Percentiles rank a stretch among this genome's conserved stretches.
phyloP scores from a whole-genome alignment of 2,888 invertebrate genomes.

The Mythimna impura region DNA sequence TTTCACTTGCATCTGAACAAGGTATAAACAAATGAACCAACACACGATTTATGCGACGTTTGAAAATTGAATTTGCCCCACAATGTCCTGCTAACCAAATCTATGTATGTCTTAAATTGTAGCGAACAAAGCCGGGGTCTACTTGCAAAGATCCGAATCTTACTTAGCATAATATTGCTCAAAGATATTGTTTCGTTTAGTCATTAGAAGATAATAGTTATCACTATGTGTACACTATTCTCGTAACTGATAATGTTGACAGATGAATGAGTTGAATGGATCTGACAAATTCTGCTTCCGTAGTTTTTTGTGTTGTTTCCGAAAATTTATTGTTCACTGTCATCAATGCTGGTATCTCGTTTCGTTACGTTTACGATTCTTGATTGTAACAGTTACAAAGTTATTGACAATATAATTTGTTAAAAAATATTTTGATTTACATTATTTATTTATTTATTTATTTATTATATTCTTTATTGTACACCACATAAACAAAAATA shows the following conservation, averaged over 20 bases:
- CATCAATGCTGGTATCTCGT: neutral
- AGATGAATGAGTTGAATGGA: conserved; percentile 29
- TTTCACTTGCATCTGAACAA: conserved; percentile 24
- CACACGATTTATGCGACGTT: conserved; percentile 43
- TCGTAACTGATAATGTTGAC: conserved; percentile 40
- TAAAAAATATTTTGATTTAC: neutral
- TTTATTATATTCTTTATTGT: no score
- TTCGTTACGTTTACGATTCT: neutral
- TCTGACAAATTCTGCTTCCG: conserved; percentile 13
- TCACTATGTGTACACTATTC: conserved; percentile 40
- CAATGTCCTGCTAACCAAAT: conserved; percentile 38
- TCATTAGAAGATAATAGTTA: conserved; percentile 39
- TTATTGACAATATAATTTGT: neutral
- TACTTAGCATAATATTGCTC: conserved; percentile 40
- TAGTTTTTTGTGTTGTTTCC: conserved; percentile 3
- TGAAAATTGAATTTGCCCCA: conserved; percentile 49
- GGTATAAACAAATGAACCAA: conserved; percentile 38
- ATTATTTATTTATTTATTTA: no score
- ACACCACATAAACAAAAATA: no score
- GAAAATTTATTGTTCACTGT: neutral
- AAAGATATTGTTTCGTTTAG: conserved; percentile 37
- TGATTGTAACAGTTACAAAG: neutral
- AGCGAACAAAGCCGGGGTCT: conserved; percentile 21
- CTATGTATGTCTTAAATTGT: conserved; percentile 57
- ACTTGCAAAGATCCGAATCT: conserved; percentile 23